Evolutionary conservation across 2,888 invertebrate species (phyloP).

Genomic region (Mesochorus sp.): DNA sequence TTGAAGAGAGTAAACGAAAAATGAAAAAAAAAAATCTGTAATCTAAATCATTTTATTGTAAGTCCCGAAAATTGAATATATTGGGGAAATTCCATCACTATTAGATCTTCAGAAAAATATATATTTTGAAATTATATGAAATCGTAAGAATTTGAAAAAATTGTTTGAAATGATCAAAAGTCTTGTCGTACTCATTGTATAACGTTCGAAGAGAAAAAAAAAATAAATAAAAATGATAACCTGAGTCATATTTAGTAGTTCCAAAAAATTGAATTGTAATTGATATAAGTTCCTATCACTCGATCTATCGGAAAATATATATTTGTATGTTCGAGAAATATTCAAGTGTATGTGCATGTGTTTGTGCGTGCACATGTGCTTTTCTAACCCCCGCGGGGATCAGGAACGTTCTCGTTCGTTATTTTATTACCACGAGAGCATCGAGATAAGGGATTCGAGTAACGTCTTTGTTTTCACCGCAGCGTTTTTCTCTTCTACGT

Average conservation of each 20-base stretch:
- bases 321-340: slow-evolving; percentile 19
- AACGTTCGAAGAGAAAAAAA: too few species aligned
- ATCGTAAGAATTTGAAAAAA: too few species aligned
- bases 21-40: slow-evolving; percentile 36
- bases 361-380: slow-evolving; percentile 51
- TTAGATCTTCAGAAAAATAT: slow-evolving; percentile 52
- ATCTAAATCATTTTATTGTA: slow-evolving; percentile 24
- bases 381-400: slow-evolving; percentile 65
- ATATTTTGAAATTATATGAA: slow-evolving; percentile 62
- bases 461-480: slow-evolving; percentile 82
- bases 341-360: slow-evolving; percentile 13
- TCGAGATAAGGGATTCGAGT: slow-evolving; percentile 76
- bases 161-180: too few species aligned
- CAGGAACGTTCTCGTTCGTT: slow-evolving; percentile 78
- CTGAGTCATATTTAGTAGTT: too few species aligned
- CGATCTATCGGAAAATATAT: slow-evolving; percentile 3
- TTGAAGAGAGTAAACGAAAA: too few species aligned
- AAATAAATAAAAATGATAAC: too few species aligned
- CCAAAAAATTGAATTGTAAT: too few species aligned
- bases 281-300: too few species aligned
- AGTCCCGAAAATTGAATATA: slow-evolving; percentile 51
- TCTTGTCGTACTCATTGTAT: too few species aligned
- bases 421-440: slow-evolving; percentile 76
- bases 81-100: slow-evolving; percentile 70
- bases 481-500: slow-evolving; percentile 62